A percentile compares a stretch with the other conserved stretches of the same genome.
These are phyloP conservation scores for Galagoides demidoff DNA, from an alignment of 2,797 vertebrate genomes.

Conservation along the genomic window DNA sequence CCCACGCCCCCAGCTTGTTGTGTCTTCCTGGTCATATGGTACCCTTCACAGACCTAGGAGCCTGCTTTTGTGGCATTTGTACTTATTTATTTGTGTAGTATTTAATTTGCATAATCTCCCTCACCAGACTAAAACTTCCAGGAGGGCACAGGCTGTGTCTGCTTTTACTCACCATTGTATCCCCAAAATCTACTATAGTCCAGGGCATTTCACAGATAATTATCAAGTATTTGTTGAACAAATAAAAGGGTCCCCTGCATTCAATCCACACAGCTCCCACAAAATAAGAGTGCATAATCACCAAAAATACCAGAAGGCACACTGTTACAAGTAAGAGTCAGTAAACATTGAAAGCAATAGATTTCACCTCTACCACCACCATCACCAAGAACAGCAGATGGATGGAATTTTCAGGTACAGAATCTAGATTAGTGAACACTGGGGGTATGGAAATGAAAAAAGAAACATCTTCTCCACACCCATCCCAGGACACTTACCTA, in stretches of 20 bases:
- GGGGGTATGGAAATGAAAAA: not conserved
- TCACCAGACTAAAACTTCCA: not conserved
- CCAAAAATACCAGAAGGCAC: not conserved
- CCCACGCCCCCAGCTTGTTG: not conserved
- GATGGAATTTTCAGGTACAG: not conserved
- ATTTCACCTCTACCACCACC: not conserved
- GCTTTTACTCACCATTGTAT: not conserved
- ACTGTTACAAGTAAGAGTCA: not conserved
- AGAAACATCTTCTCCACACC: not conserved
- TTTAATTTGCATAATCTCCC: not conserved
- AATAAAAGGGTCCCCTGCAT: not conserved
- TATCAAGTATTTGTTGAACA: conserved; percentile 12
- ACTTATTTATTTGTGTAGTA: not conserved
- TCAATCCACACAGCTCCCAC: not conserved
- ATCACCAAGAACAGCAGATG: not conserved
- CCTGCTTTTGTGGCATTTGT: not conserved
- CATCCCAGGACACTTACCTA: conserved; percentile 77
- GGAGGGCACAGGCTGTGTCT: not conserved
- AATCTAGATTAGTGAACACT: not conserved
- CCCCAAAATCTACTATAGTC: not conserved
- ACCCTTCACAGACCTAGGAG: not conserved
- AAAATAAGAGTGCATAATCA: not conserved
- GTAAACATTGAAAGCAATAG: not conserved
- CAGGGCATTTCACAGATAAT: not conserved
- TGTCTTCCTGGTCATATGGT: not conserved